phyloP scores from a whole-genome alignment of 2,888 invertebrate genomes.

The Fabriciana adippe region DNA sequence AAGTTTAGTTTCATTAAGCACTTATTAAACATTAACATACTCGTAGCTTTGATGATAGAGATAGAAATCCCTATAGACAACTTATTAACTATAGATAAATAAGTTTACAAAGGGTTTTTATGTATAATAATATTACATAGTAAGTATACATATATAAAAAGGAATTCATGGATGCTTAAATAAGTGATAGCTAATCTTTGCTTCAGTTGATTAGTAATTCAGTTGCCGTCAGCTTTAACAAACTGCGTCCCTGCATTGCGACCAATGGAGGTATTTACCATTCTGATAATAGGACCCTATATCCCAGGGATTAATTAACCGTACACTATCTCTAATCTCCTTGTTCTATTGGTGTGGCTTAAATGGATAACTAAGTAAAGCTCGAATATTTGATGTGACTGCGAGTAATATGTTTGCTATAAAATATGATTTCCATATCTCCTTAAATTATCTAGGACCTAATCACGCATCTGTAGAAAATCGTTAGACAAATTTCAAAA shows the following conservation, averaged over 20 bases:
- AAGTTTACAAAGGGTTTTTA: too few species aligned
- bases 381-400: slow-evolving; percentile 29
- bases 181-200: slow-evolving; percentile 21
- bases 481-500: too few species aligned
- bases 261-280: slow-evolving; percentile 45
- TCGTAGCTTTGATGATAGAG: too few species aligned
- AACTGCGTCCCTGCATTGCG: slow-evolving; percentile 40
- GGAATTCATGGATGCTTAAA: slow-evolving; percentile 5
- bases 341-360: slow-evolving; percentile 45
- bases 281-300: slow-evolving; percentile 56
- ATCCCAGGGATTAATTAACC: slow-evolving; percentile 64
- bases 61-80: too few species aligned
- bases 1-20: too few species aligned
- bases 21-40: too few species aligned
- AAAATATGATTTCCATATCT: slow-evolving; percentile 6
- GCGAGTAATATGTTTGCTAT: background rate
- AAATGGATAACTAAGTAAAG: slow-evolving; percentile 33
- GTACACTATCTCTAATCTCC: slow-evolving; percentile 56
- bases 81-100: too few species aligned
- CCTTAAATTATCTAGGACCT: background rate
- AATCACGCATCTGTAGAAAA: too few species aligned
- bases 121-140: too few species aligned
- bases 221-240: slow-evolving; percentile 41
- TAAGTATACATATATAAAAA: background rate
- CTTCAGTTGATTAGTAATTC: slow-evolving; percentile 31